Percentiles rank a stretch among this genome's conserved stretches.
Conservation (phyloP, 1,140 invertebrate species). For the Acromyrmex echinatior region DNA sequence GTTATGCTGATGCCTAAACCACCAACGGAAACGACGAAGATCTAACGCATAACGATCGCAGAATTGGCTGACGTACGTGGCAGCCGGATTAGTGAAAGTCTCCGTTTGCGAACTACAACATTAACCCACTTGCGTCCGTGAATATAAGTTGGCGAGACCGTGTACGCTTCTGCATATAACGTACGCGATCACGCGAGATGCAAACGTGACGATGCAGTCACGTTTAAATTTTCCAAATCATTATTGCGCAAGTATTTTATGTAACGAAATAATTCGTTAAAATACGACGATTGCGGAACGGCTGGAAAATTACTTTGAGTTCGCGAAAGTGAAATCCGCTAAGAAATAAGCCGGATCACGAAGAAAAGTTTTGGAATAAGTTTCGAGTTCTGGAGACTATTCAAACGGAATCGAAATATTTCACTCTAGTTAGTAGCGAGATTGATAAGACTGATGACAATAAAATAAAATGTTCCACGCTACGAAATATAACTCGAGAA, state of each 20-base stretch:
- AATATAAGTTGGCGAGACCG: neutral
- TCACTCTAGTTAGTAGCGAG: constrained; percentile 29
- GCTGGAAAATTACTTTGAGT: constrained; percentile 28
- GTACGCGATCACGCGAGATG: neutral
- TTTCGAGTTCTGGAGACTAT: neutral
- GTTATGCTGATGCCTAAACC: constrained; percentile 26
- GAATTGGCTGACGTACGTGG: constrained; percentile 13
- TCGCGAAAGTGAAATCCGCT: constrained; percentile 47
- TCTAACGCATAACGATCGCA: constrained; percentile 17
- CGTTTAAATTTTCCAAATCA: constrained; percentile 7
- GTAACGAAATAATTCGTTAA: constrained; percentile 25
- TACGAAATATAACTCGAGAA: constrained; percentile 26
- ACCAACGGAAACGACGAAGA: neutral
- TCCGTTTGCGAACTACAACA: constrained; percentile 12
- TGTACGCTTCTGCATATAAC: constrained; percentile 1
- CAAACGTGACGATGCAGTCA: no score
- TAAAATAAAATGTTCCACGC: constrained; percentile 33
- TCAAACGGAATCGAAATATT: constrained; percentile 51
- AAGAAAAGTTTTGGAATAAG: constrained; percentile 23
- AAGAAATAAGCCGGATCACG: constrained; percentile 46
- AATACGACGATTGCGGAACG: constrained; percentile 18
- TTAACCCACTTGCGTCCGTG: constrained; percentile 20
- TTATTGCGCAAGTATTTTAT: constrained; percentile 4
- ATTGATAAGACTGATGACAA: constrained; percentile 38
- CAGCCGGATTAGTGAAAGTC: constrained; percentile 42